Conservation (phyloP, 2,797 vertebrate genomes). For the Diplodus puntazzo region DNA sequence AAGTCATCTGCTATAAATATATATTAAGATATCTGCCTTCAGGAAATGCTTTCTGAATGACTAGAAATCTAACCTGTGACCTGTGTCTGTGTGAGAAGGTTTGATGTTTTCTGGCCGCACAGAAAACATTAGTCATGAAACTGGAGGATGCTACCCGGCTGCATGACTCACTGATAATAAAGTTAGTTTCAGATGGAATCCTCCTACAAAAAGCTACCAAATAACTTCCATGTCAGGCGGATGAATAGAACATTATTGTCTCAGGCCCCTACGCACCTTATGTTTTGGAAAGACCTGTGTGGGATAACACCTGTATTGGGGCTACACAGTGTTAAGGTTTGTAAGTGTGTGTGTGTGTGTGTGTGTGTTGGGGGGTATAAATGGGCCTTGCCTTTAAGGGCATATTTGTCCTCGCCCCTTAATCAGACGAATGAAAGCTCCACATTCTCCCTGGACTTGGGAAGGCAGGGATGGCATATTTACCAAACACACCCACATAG, state of each 20-base stretch:
- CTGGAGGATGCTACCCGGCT: not conserved
- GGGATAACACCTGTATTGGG: constrained; percentile 78
- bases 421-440: constrained; percentile 83
- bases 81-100: not conserved
- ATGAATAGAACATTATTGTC: constrained; percentile 11
- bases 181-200: constrained; percentile 21
- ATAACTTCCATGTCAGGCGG: constrained; percentile 7
- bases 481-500: constrained; percentile 82
- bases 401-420: constrained; percentile 84
- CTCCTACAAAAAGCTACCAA: constrained; percentile 22
- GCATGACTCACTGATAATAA: constrained; percentile 32
- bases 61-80: not conserved
- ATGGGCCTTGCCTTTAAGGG: constrained; percentile 75
- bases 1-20: too few species aligned
- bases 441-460: constrained; percentile 72
- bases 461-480: constrained; percentile 81
- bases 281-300: constrained; percentile 73
- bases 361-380: constrained; percentile 21
- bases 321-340: constrained; percentile 58
- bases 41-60: not conserved
- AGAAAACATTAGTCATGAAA: constrained; percentile 32
- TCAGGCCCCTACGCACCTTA: constrained; percentile 3
- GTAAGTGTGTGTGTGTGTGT: constrained; percentile 34
- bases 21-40: not conserved
- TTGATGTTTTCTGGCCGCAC: not conserved